Evolutionary conservation across 92 coral and sea anemone species (phyloP).

Genomic region (Parazoanthus darwini): DNA sequence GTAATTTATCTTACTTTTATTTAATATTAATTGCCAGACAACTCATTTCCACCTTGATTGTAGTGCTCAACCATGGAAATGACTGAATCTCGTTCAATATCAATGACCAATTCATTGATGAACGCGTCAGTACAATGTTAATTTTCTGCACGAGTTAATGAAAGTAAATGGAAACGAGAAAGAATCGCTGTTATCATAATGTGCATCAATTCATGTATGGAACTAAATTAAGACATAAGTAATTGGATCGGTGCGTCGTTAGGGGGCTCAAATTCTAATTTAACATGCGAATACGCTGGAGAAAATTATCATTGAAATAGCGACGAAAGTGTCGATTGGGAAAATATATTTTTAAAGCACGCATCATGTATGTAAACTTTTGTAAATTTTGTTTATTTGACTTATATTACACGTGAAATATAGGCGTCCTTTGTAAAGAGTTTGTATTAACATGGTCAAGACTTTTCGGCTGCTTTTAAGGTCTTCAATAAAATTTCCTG

Average conservation of each 20-base stretch:
- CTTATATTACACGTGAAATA: neutral
- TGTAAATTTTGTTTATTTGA: neutral
- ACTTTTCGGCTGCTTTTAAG: neutral
- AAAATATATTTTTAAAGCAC: neutral
- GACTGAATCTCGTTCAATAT: neutral
- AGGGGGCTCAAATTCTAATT: neutral
- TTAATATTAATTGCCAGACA: neutral
- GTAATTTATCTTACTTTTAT: neutral
- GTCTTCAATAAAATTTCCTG: neutral
- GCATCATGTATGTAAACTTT: neutral
- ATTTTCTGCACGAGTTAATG: neutral
- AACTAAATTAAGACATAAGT: constrained; percentile 6
- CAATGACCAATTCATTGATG: neutral
- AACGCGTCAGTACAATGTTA: neutral
- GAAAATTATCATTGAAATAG: neutral
- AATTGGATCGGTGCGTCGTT: constrained; percentile 5
- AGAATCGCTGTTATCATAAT: neutral
- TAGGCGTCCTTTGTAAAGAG: neutral
- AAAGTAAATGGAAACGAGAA: neutral
- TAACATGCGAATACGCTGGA: neutral
- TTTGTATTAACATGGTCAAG: neutral
- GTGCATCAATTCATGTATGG: neutral
- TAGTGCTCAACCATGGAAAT: neutral
- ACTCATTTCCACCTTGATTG: neutral
- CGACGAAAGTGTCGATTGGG: neutral